Evolutionary conservation across 2,113 vertebrate species (phyloP), one percentile per base, ranked within the genome.

Genomic region (Amazona vittata): DNA sequence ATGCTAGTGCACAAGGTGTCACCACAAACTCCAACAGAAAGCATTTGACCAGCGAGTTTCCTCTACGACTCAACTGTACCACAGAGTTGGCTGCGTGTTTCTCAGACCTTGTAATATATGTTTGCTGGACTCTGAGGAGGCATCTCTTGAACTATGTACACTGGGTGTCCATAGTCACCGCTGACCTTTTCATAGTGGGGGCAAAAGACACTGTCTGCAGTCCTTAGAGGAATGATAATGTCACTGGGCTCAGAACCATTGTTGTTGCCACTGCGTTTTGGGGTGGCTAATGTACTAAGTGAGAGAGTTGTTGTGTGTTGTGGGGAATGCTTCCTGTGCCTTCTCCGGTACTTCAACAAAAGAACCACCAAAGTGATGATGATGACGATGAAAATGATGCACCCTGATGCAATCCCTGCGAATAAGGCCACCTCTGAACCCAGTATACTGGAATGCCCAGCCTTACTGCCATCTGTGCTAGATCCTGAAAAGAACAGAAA

Each of bases 71-170:
- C 97, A 91, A 97, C 97, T 97, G 98, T 97, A 97, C 97, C 97
- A 96, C 92, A 91, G 86, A 93, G 82, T 65, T 91, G 93, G 63
- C 53, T 79, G 43, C 95, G 89, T 78, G 86, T 94, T 97, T 71
- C 94, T 99, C 99, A 99, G 98, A 99, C 99, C 97, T 99, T 99
- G 98, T 99, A 99, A 96, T 99, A 99, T 98, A 99, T 99, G 98
- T 99, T 99, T 94, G 99, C 99, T 10, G 99, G 99, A 94, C 99
- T 99, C 98, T 99, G 99, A 46, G 99, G 99, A 24, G 99, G 99
- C 99, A 99, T 99, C 98, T 99, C 99, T 98, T 99, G 99, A 62
- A 99, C 99, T 91, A 99, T 99, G 98, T 99, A 99, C 96, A 99
- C 99, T 1, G 99, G 99, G 98, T 99, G 99, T 97, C 99, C 99